Evolutionary conservation across 2,797 vertebrate species (phyloP), one percentile per base, ranked within the genome.

Genomic region (Coracias cyanogaster): DNA sequence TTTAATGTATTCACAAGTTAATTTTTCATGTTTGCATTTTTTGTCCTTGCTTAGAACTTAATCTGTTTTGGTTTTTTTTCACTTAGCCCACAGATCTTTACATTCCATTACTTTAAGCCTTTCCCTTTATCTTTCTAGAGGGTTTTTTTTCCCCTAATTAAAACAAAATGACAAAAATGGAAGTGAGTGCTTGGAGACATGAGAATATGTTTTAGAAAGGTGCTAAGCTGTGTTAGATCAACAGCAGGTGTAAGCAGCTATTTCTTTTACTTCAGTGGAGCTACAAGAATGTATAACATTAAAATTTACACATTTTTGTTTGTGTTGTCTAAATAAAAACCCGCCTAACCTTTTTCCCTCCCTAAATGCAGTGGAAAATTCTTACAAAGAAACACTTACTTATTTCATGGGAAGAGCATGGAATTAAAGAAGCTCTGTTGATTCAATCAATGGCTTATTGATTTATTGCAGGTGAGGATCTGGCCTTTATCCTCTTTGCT

Each of bases 131-230:
- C n/a, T 83, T 83, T 80, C 28, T 57, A 33, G 17, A 66, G 6
- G 1, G 2, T 1, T 14, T 31, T 16, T 10, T 10, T 0, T 0
- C 3, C 9, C 5, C 7, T 85, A 76, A 82, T 71, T 48, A 57
- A 94, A 91, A 67, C 9, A 80, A 82, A 91, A 39, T 28, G 10
- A 62, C 12, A 73, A 89, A 91, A 52, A 15, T 52, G 77, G 15
- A 57, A 28, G 45, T 6, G 2, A 82, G 18, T 61, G 15, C 46
- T 82, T 64, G 37, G 64, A 66, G 71, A 54, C 28, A 74, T 43
- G 41, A 78, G 35, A 51, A 73, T 21, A 79, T 51, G 9, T 24
- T 93, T 86, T 71, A 81, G 61, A 58, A 88, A 78, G 28, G 48
- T 93, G 37, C 7, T 85, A 58, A 77, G 10, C 37, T 86, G 37